Evolutionary conservation across 2,113 vertebrate species (phyloP).

Genomic region (Halcyon malimbica): DNA sequence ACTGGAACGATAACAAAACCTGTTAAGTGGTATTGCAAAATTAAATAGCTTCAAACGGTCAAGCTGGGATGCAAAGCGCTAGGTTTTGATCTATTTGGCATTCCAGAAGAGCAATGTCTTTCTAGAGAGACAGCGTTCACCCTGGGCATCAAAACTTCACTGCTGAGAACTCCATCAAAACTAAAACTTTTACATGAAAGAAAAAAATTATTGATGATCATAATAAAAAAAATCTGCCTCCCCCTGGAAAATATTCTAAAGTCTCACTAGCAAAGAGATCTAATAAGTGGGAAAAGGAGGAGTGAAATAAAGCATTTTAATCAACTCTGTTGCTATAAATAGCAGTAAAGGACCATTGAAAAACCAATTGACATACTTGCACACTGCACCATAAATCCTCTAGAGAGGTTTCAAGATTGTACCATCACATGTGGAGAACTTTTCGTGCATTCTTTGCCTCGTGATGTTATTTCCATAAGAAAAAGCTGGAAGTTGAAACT

Average conservation of each 20-base stretch:
- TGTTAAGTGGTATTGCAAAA: neutral
- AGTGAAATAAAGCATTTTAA: neutral
- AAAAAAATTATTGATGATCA: neutral
- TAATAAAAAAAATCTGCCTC: neutral
- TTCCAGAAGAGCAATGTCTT: neutral
- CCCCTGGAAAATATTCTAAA: neutral
- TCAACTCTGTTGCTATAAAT: conserved; percentile 9
- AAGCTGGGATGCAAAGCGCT: neutral
- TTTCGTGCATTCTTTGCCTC: neutral
- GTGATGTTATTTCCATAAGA: conserved; percentile 45
- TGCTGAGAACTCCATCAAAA: neutral
- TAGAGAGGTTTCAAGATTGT: neutral
- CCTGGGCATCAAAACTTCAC: neutral
- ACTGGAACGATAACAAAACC: neutral
- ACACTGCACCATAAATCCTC: neutral
- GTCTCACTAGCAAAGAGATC: neutral
- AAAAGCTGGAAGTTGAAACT: conserved; percentile 56
- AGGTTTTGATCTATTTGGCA: neutral
- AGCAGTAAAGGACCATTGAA: neutral
- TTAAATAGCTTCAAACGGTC: neutral
- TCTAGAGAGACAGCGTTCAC: neutral
- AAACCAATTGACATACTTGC: neutral
- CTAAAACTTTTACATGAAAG: neutral
- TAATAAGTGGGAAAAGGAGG: neutral
- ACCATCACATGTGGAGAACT: neutral